Evolutionary conservation across 1,140 invertebrate genomes (phyloP), one percentile per base, ranked within the genome.

Genomic region (Halotydeus destructor): DNA sequence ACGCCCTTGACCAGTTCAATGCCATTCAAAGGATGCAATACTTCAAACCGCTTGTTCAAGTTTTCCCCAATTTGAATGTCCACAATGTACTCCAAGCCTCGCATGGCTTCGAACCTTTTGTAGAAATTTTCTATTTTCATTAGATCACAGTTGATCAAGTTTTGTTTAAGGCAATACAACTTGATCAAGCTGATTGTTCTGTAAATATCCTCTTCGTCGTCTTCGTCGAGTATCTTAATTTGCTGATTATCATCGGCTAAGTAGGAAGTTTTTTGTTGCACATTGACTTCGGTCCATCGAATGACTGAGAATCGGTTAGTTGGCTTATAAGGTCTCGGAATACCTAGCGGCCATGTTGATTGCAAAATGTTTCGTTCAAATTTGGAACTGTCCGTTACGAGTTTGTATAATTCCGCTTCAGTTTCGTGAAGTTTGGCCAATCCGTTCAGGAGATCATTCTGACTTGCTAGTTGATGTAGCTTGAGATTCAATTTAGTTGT

Each of bases 81-180:
- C 18, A 93, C 54, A 36, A 75, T 71, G 58, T 89, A 93, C 57
- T 83, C 78, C 67, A 88, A 74, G 32, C 84, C 85, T 50, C 79
- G 63, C 1, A 78, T 76, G 6, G 81, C 74, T 62, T 91, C 82
- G 60, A 85, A 88, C 50, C 70, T 69, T 49, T 72, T 65, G 50
- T 89, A 88, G 1, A 80, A 82, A 58, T 83, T 83, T 34, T 67
- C 60, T 5, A 76, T 62, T 57, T 67, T 66, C 14, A 65, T 58
- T 12, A 67, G 53, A 9, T 68, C 65, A 21, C 63, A 60, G 47
- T 71, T 63, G 16, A 79, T 54, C 8, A 79, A 63, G 49, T 75
- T 67, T 58, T 70, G 50, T 16, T 48, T 21, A 5, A 36, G 12
- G 24, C 48, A 45, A 21, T 14, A n/a, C 24, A 41, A 42, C 22